These are phyloP conservation scores for Melanerpes formicivorus DNA, from an alignment of 2,113 vertebrate genomes.

Conservation along the genomic window DNA sequence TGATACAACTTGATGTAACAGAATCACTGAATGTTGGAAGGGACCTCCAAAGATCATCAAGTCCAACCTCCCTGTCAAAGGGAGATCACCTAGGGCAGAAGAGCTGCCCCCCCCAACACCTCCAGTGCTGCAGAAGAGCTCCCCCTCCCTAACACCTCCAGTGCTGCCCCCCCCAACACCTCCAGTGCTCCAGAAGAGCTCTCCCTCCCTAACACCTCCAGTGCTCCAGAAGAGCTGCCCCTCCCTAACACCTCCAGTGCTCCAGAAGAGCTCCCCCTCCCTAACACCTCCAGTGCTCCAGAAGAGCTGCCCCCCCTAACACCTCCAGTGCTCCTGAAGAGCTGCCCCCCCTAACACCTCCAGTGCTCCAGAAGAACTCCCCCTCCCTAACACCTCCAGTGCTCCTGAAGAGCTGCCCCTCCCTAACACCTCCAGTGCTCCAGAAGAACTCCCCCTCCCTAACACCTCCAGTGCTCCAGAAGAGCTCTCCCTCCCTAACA, in stretches of 20 bases:
- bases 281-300: background rate
- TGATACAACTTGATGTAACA: background rate
- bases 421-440: no score
- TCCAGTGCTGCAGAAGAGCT: no score
- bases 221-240: background rate
- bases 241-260: no score
- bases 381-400: background rate
- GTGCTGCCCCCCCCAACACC: no score
- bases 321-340: no score
- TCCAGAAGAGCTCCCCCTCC: no score
- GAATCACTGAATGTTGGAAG: no score
- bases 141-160: background rate
- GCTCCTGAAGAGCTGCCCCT: background rate
- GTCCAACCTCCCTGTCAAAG: no score
- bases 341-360: background rate
- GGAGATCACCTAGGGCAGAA: background rate
- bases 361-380: background rate
- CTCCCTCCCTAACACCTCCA: background rate
- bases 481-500: background rate
- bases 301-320: background rate
- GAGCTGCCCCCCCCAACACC: background rate
- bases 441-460: no score
- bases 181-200: no score
- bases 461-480: background rate
- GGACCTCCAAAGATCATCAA: no score